Percentiles rank a stretch among this genome's conserved stretches.
These are phyloP conservation scores for Elgaria multicarinata DNA, from an alignment of 2,113 vertebrate species.

Conservation along the genomic window DNA sequence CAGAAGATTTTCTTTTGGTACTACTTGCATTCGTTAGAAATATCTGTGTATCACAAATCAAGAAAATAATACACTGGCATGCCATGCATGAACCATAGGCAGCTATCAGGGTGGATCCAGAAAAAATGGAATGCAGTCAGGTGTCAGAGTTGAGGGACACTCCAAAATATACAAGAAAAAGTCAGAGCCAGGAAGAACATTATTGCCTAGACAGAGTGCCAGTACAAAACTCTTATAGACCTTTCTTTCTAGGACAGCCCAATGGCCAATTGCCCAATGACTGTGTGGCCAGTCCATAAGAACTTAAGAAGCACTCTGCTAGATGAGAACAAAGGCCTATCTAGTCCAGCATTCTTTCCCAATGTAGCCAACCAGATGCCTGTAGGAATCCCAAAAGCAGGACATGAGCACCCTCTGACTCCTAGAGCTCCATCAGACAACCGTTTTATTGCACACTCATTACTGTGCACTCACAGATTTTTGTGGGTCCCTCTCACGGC, in stretches of 20 bases:
- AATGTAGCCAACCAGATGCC: background rate
- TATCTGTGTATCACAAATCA: background rate
- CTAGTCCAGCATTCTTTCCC: background rate
- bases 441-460: too few relatives aligned
- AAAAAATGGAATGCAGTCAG: background rate
- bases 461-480: too few relatives aligned
- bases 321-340: background rate
- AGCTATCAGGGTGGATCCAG: background rate
- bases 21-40: constrained; percentile 6
- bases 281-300: background rate
- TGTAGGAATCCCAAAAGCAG: background rate
- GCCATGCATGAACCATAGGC: background rate
- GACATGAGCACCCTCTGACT: background rate
- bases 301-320: background rate
- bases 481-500: too few relatives aligned
- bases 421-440: too few relatives aligned
- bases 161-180: background rate
- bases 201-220: background rate
- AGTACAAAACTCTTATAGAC: background rate
- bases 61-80: background rate
- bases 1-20: background rate
- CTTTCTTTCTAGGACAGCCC: background rate
- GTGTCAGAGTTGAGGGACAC: background rate
- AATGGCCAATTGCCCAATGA: background rate
- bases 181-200: background rate